A percentile compares a stretch with the other conserved stretches of the same genome.
Evolutionary conservation across 1,140 invertebrate species (phyloP).

Genomic region (Magallana ariakensis): DNA sequence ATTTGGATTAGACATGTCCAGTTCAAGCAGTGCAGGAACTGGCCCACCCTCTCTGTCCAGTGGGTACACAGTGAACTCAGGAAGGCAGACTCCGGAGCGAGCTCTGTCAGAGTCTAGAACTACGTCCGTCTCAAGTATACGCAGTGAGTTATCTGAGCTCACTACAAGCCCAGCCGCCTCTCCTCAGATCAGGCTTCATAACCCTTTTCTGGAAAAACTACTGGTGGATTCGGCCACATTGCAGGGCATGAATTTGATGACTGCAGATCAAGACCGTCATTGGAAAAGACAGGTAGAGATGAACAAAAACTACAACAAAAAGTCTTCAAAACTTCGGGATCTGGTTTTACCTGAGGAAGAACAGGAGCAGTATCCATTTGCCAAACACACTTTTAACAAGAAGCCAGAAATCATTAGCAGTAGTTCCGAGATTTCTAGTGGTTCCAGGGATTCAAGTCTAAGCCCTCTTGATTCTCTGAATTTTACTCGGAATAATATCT

Average conservation of each 20-base stretch:
- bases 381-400: slow-evolving; percentile 67
- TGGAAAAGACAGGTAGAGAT: slow-evolving; percentile 34
- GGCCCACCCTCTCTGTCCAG: slow-evolving; percentile 41
- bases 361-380: slow-evolving; percentile 63
- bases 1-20: slow-evolving; percentile 17
- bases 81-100: slow-evolving; percentile 31
- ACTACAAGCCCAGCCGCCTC: not conserved
- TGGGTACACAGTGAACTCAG: slow-evolving; percentile 3
- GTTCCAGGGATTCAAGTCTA: slow-evolving; percentile 40
- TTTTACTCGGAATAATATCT: not conserved
- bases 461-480: not conserved
- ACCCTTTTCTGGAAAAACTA: slow-evolving; percentile 49
- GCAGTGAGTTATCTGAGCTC: not conserved
- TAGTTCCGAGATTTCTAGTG: slow-evolving; percentile 47
- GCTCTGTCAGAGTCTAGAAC: slow-evolving; percentile 20
- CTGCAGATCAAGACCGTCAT: not conserved
- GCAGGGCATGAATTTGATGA: slow-evolving; percentile 27
- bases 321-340: slow-evolving; percentile 43
- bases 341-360: slow-evolving; percentile 64
- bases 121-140: slow-evolving; percentile 43
- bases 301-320: not conserved
- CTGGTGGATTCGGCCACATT: slow-evolving; percentile 34
- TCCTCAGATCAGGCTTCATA: not conserved
- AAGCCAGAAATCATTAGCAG: slow-evolving; percentile 50
- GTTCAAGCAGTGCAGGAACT: slow-evolving; percentile 40